Evolutionary conservation across 2,797 vertebrate species (phyloP), one percentile per base, ranked within the genome.

Genomic region (Sciurus carolinensis): DNA sequence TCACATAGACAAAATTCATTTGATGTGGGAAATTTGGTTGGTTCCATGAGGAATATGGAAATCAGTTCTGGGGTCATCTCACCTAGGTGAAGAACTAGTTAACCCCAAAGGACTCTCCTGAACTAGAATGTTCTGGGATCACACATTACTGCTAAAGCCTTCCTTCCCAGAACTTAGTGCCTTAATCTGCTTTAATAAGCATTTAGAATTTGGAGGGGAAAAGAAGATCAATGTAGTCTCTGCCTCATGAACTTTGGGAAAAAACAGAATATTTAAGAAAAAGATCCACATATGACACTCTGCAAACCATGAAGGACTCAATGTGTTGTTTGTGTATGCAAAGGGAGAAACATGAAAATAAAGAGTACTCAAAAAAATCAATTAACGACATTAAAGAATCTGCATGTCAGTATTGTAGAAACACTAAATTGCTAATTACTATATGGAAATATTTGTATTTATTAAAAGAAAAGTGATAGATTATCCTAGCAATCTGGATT

Each of bases 401-500:
- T 86, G 24, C 26, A 42, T 90, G 28, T 76, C 77, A 94, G 17
- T 88, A 79, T 86, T 81, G 3, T 69, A 94, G 85, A 96, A 97
- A 91, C 80, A 79, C 44, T 71, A 94, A 36, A 62, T 84, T 89
- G 7, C 59, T 79, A 36, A 66, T 77, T 89, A 5, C 64, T 81
- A 5, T 47, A 47, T 20, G 95, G 73, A 95, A 94, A 79, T 84
- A 9, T 54, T 17, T 52, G 76, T 88, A 79, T 87, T 81, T 88
- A 93, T 96, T 96, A 92, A 50, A 84, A 39, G 93, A 90, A 87
- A 95, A 81, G 28, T 84, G 79, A 97, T 47, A 67, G 88, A 91
- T 2, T 62, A 85, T 52, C 9, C 57, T 67, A 86, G 59, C 95
- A 83, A 14, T 79, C 52, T 79, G 72, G 82, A 97, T 97, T 81